Conservation (phyloP, 2,888 invertebrate species). For the Andrena flavipes region DNA sequence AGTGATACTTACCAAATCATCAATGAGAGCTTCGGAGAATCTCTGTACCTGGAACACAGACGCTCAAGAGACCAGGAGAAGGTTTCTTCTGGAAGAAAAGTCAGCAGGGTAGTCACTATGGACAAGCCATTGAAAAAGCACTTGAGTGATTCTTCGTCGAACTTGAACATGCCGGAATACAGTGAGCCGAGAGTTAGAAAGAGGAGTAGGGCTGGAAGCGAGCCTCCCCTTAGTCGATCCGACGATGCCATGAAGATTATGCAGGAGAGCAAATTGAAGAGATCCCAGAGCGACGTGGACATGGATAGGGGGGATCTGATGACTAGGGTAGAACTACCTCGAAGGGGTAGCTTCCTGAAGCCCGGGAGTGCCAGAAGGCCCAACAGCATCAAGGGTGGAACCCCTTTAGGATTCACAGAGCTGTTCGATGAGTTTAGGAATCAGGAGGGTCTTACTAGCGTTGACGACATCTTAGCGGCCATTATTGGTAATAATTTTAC, state of each 20-base stretch:
- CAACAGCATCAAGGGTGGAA: conserved; percentile 88
- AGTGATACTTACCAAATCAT: conserved; percentile 30
- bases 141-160: conserved; percentile 29
- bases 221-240: conserved; percentile 78
- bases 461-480: conserved; percentile 94
- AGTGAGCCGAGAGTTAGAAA: conserved; percentile 70
- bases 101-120: conserved; percentile 76
- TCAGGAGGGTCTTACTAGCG: conserved; percentile 94
- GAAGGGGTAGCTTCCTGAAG: conserved; percentile 94
- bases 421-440: conserved; percentile 94
- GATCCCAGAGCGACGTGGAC: conserved; percentile 85
- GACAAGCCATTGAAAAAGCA: conserved; percentile 75
- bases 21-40: conserved; percentile 20
- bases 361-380: conserved; percentile 92
- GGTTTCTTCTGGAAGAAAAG: conserved; percentile 47
- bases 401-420: conserved; percentile 94
- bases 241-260: conserved; percentile 68
- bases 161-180: conserved; percentile 45
- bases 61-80: conserved; percentile 59
- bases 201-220: conserved; percentile 82
- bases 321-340: conserved; percentile 94
- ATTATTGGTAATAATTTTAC: conserved; percentile 87
- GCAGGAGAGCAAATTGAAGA: conserved; percentile 83
- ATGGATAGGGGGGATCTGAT: conserved; percentile 92
- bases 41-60: conserved; percentile 27